Evolutionary conservation across 2,888 invertebrate genomes (phyloP).

Genomic region (Eurytoma adleriae): DNA sequence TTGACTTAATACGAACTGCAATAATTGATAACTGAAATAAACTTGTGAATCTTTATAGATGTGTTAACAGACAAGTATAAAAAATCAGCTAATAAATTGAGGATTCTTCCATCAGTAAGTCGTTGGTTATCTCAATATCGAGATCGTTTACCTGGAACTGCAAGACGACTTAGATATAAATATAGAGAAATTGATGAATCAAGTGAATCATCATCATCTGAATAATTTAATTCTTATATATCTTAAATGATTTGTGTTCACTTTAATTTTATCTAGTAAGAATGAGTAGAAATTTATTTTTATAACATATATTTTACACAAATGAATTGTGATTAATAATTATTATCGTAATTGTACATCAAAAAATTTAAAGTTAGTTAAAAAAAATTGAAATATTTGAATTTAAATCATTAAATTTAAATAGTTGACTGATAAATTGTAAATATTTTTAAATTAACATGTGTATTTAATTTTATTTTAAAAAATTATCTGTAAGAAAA

Average conservation of each 20-base stretch:
- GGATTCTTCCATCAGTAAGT: slow-evolving; percentile 13
- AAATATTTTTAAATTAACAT: background rate
- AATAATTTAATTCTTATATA: too few relatives aligned
- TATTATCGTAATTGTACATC: background rate
- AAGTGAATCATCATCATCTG: too few relatives aligned
- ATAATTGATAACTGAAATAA: background rate
- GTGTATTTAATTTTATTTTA: background rate
- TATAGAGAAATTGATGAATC: too few relatives aligned
- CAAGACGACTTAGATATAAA: too few relatives aligned
- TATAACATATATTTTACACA: background rate
- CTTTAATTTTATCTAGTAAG: background rate
- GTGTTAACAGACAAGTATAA: slow-evolving; percentile 26
- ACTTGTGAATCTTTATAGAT: slow-evolving; percentile 15
- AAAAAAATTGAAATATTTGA: background rate
- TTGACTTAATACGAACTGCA: background rate
- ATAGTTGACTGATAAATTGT: background rate
- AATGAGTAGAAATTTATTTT: background rate
- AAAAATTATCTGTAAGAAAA: background rate
- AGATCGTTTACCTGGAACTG: too few relatives aligned
- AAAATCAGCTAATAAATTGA: background rate
- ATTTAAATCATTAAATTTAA: background rate
- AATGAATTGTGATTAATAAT: background rate
- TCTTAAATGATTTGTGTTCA: background rate
- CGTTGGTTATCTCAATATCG: slow-evolving; percentile 9
- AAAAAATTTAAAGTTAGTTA: background rate